Conservation (phyloP, 2,113 vertebrate species). For the Sakesphorus luctuosus region DNA sequence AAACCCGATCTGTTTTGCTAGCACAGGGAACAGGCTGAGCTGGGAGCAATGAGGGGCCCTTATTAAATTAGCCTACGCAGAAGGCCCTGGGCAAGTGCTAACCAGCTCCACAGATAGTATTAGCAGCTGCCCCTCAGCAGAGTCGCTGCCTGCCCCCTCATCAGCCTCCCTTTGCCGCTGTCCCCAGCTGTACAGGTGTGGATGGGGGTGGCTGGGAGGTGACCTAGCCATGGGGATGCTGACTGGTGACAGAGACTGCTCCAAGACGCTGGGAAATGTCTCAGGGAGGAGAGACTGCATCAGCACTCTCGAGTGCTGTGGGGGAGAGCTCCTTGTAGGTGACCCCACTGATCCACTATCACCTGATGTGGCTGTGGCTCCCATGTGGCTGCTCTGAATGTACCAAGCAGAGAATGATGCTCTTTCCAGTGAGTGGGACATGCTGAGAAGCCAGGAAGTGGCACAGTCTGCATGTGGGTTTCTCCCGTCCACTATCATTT, state of each 20-base stretch:
- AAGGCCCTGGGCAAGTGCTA: neutral
- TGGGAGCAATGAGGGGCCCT: neutral
- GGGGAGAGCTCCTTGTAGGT: rapidly evolving
- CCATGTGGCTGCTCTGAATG: neutral
- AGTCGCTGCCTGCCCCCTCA: neutral
- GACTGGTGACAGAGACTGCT: neutral
- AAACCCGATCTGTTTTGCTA: slow-evolving; percentile 58
- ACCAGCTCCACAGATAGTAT: neutral
- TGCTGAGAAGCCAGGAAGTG: neutral
- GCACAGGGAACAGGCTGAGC: slow-evolving; percentile 20
- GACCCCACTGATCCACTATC: neutral
- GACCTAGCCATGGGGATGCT: neutral
- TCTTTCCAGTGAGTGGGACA: rapidly evolving
- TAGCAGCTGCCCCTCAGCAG: slow-evolving; percentile 17
- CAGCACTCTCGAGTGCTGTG: neutral
- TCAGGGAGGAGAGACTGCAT: neutral
- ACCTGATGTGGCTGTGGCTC: neutral
- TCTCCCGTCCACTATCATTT: neutral
- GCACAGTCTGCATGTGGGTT: neutral
- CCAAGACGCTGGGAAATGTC: neutral
- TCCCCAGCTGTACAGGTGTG: neutral
- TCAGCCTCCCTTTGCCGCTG: neutral
- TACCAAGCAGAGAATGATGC: rapidly evolving
- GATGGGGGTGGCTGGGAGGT: neutral
- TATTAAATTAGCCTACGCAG: slow-evolving; percentile 64